Base-by-base conservation (phyloP, 1,140 invertebrate species). In the Leptinotarsa lineolata region DNA sequence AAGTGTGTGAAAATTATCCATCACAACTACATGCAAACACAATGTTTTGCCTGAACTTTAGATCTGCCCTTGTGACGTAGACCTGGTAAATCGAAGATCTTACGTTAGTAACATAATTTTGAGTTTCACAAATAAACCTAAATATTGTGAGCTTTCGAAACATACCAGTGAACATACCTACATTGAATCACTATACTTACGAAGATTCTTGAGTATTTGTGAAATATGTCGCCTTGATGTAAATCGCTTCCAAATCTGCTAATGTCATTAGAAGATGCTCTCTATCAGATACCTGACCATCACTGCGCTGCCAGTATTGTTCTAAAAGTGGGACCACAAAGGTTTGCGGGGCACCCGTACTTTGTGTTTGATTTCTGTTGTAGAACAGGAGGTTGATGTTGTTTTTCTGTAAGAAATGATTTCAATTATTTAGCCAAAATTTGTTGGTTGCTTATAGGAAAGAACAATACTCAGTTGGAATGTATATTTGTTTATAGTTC, bases 141-240 rank as follows among this genome's bases (percentile, higher is more conserved):
- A 30, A 39, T 39, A 39, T 8, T 8, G 8, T 8, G 8, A 11
- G 2, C 30, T 11, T 39, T 39, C 2, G 0, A 11, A 39, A 39
- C 8, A 39, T 39, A 39, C 11, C 11, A 3, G 30, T 39, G 0
- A 39, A 39, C 8, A 11, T 39, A 11, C 8, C 3, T n/a, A n/a
- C n/a, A n/a, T 39, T 39, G 30, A 39, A 39, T 39, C 8, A 11
- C 2, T 20, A 44, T 65, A 87, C 89, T 88, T 86, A 93, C 89
- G 91, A 90, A 2, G 93, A 91, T 84, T 95, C 89, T 72, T 90
- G 86, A 6, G 93, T 93, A 73, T 91, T 90, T 0, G 90, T 92
- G 0, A 94, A 94, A 82, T 97, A 98, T 0, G 96, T 96, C 2
- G 96, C 97, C 83, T 97, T 96, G 68, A 99, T 95, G 69, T 94